Base-by-base conservation (phyloP, 2,888 invertebrate genomes). In the Drosophila imparisetae region DNA sequence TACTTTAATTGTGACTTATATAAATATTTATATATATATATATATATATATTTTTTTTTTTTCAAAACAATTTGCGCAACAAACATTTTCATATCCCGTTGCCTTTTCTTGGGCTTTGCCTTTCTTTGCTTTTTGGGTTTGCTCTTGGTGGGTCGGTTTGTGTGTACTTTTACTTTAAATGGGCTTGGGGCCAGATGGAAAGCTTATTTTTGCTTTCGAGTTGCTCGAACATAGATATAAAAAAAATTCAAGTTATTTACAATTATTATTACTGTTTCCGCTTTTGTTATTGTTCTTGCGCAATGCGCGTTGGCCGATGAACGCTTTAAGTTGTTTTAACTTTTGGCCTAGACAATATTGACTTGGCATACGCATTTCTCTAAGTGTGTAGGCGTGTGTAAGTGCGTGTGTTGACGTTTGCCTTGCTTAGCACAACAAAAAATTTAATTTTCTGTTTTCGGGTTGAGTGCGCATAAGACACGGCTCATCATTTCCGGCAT, bases 391-490 rank as follows among this genome's bases (percentile, higher is more conserved):
- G 58, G 71, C 36, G 65, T 67, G 45, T 45, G 13, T 21, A 13
- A 45, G 21, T 21, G 42, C 7, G 29, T 64, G 68, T 63, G 66
- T 72, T 74, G 58, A 58, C 53, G 66, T 64, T 83, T 73, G 61
- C 55, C 49, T 67, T 69, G 71, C 78, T 75, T 72, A 70, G 61
- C 68, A 75, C 75, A 83, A 45, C 45, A 76, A 83, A 84, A 86
- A 86, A 86, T 86, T 85, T 80, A 86, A 86, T 86, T 83, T 85
- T 86, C 78, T 75, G 73, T 65, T 74, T 75, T 75, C 64, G 64
- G 81, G 62, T 75, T 86, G 85, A 86, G 81, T 85, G 83, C 75
- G 72, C 72, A 72, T 55, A 69, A 64, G 59, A 66, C 66, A 69
- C 63, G 67, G 70, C 73, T 83, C 75, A 79, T 74, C 66, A 81